phyloP scores from a whole-genome alignment of 1,140 invertebrate genomes.

The Nomia melanderi region DNA sequence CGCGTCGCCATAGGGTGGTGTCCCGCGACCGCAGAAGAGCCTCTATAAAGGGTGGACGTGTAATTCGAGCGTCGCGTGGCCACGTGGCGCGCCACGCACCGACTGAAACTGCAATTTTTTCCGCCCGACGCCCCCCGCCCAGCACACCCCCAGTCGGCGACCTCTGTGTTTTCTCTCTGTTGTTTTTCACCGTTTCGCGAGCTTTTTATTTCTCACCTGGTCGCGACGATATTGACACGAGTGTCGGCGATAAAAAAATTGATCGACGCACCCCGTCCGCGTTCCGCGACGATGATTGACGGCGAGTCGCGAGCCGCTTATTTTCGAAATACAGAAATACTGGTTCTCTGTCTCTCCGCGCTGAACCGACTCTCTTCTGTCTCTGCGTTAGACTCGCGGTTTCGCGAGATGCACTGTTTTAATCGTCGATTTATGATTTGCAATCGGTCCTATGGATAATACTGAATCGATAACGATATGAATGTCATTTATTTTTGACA shows the following conservation, averaged over 20 bases:
- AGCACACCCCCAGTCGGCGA: too few relatives aligned
- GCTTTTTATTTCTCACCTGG: constrained; percentile 41
- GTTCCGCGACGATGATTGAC: constrained; percentile 29
- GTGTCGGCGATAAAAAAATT: constrained; percentile 39
- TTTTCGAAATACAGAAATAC: background rate
- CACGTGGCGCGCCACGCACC: constrained; percentile 25
- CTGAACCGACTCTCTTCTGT: too few relatives aligned
- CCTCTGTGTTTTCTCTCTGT: too few relatives aligned
- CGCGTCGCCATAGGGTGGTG: constrained; percentile 59
- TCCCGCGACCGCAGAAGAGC: constrained; percentile 70
- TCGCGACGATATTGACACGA: constrained; percentile 46
- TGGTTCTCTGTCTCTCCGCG: too few relatives aligned
- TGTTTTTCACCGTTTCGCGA: constrained; percentile 1
- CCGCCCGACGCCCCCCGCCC: too few relatives aligned
- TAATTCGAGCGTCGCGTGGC: constrained; percentile 57
- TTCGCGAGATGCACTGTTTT: too few relatives aligned
- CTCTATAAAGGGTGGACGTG: constrained; percentile 62
- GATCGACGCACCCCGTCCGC: constrained; percentile 24
- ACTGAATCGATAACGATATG: too few relatives aligned
- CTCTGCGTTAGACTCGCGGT: too few relatives aligned
- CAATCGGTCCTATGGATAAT: too few relatives aligned
- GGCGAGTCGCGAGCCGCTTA: background rate
- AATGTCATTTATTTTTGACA: too few relatives aligned
- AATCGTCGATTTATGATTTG: too few relatives aligned
- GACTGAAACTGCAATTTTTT: constrained; percentile 35